Evolutionary conservation across 2,797 vertebrate species (phyloP).

Genomic region (Sternarchorhynchus goeldii): DNA sequence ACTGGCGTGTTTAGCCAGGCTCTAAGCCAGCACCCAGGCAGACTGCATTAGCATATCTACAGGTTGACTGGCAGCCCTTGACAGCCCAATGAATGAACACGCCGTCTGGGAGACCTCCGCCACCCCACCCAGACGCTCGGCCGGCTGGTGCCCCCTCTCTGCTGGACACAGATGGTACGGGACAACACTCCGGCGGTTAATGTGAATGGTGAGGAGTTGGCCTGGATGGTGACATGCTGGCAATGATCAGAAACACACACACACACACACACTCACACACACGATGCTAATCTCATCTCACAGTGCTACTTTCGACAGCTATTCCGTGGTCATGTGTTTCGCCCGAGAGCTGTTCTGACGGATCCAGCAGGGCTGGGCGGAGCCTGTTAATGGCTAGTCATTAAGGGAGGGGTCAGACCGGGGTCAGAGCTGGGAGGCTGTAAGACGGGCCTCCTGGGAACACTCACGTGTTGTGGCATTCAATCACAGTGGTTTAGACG

Average conservation of each 20-base stretch:
- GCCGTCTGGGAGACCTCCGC: conserved; percentile 10
- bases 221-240: neutral
- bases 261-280: neutral
- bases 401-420: conserved; percentile 40
- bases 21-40: conserved; percentile 19
- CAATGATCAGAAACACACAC: conserved; percentile 4
- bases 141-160: conserved; percentile 7
- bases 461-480: conserved; percentile 13
- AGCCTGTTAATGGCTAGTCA: neutral
- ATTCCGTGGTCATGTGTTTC: neutral
- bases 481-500: conserved; percentile 24
- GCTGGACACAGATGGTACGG: conserved; percentile 16
- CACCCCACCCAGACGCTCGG: neutral
- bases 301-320: conserved; percentile 2
- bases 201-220: neutral
- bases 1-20: conserved; percentile 11
- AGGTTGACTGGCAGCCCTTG: conserved; percentile 44
- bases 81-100: conserved; percentile 41
- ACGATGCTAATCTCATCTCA: neutral
- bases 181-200: neutral
- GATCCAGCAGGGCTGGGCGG: conserved; percentile 25
- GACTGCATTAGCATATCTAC: conserved; percentile 45
- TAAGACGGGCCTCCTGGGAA: conserved; percentile 15
- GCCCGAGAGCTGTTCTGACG: conserved; percentile 9
- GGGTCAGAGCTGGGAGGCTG: conserved; percentile 35